Evolutionary conservation across 2,888 invertebrate genomes (phyloP).

Genomic region (Gnatocerus cornutus): DNA sequence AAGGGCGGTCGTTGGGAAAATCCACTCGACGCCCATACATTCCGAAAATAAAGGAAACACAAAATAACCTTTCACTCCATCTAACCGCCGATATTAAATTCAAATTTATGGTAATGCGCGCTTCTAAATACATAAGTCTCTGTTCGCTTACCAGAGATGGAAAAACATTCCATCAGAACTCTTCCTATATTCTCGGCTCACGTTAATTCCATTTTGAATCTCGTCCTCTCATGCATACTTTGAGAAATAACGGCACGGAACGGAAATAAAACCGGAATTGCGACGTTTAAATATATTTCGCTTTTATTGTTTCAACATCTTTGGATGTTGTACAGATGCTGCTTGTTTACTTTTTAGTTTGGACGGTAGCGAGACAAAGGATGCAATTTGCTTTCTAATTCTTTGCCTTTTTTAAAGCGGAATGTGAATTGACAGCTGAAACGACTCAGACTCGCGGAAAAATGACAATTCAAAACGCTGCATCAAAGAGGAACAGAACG

Average conservation of each 20-base stretch:
- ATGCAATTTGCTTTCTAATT: conserved; percentile 9
- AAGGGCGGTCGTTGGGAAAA: conserved; percentile 48
- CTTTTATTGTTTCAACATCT: conserved; percentile 1
- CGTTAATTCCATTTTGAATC: conserved; percentile 27
- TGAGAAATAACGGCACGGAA: conserved; percentile 14
- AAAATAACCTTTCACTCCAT: conserved; percentile 43
- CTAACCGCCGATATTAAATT: conserved; percentile 45
- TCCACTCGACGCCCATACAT: conserved; percentile 35
- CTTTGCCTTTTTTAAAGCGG: background rate
- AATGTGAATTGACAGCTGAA: conserved; percentile 8
- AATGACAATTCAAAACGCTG: background rate
- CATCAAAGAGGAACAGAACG: background rate
- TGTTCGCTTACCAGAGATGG: conserved; percentile 25
- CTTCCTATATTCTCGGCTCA: conserved; percentile 24
- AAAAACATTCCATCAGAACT: conserved; percentile 33
- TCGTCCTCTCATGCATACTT: conserved; percentile 28
- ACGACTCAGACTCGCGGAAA: background rate
- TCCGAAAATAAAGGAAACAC: conserved; percentile 48
- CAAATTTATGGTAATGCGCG: conserved; percentile 48
- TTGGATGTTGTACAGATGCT: conserved; percentile 1
- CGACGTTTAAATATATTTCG: conserved; percentile 21
- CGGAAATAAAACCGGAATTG: conserved; percentile 26
- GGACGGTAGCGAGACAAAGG: conserved; percentile 3
- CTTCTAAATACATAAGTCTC: conserved; percentile 41
- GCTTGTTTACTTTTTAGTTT: conserved; percentile 10